These are phyloP conservation scores for Chaetorhynchus papuensis DNA, from an alignment of 2,113 vertebrate genomes.

Conservation along the genomic window DNA sequence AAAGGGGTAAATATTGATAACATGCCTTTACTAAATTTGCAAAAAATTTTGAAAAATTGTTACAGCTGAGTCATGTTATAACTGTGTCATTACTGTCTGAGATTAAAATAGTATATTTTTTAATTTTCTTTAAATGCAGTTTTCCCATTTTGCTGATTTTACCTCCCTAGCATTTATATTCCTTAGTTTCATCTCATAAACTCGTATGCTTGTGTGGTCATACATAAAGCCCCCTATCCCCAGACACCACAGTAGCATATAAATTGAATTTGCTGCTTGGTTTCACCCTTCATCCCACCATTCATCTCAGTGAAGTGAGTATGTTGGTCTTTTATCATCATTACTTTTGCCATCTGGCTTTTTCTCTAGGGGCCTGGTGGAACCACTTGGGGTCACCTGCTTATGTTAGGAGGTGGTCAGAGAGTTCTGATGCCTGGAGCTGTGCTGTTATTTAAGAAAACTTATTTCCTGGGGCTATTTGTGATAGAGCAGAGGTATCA, in stretches of 20 bases:
- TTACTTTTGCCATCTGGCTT: background rate
- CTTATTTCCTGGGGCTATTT: background rate
- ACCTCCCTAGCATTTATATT: background rate
- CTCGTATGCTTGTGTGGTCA: background rate
- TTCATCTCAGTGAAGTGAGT: background rate
- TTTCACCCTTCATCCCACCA: background rate
- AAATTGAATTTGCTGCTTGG: constrained; percentile 34
- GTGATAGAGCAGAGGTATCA: background rate
- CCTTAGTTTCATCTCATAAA: constrained; percentile 16
- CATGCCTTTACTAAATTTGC: background rate
- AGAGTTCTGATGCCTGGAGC: background rate
- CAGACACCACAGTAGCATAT: background rate
- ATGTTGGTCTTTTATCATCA: background rate
- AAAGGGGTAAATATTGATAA: background rate
- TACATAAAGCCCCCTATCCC: background rate
- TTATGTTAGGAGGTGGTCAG: background rate
- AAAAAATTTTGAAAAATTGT: background rate
- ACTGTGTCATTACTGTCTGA: background rate
- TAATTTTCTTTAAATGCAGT: background rate
- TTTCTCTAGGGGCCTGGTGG: background rate
- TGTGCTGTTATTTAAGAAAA: background rate
- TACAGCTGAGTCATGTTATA: rapidly evolving
- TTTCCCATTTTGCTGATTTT: background rate
- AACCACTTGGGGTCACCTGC: background rate
- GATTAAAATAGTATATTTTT: background rate